phyloP scores from a whole-genome alignment of 2,113 vertebrate genomes.

The Neotragus pygmaeus region DNA sequence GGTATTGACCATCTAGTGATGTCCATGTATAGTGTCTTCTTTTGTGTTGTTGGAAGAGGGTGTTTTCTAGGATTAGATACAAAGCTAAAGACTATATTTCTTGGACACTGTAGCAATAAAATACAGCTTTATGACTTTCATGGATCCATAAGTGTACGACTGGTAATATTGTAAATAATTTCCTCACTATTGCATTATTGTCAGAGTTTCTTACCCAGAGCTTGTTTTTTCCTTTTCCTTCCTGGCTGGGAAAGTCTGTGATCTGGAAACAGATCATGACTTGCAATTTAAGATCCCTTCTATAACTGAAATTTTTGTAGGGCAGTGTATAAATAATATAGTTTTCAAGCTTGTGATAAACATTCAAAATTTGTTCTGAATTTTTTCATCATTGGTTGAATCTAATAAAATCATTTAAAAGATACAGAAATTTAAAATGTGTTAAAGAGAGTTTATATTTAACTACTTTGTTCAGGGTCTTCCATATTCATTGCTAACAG shows the following conservation, averaged over 20 bases:
- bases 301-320: not conserved
- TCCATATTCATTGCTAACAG: not conserved
- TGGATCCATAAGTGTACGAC: too few species aligned
- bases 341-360: not conserved
- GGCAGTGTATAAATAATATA: not conserved
- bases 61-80: not conserved
- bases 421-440: not conserved
- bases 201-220: accelerated
- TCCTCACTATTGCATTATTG: not conserved
- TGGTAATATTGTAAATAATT: too few species aligned
- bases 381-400: not conserved
- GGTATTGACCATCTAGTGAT: not conserved
- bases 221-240: not conserved
- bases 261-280: not conserved
- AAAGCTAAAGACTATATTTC: not conserved
- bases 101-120: not conserved
- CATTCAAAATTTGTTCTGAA: not conserved
- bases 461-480: not conserved
- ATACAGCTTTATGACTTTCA: not conserved
- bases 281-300: not conserved
- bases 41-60: not conserved
- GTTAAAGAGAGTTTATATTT: not conserved
- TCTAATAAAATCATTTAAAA: not conserved
- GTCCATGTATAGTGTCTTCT: not conserved
- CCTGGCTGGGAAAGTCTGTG: not conserved